These are phyloP conservation scores for Anguilla pacifica DNA, from an alignment of 2,797 vertebrate species.

Conservation along the genomic window DNA sequence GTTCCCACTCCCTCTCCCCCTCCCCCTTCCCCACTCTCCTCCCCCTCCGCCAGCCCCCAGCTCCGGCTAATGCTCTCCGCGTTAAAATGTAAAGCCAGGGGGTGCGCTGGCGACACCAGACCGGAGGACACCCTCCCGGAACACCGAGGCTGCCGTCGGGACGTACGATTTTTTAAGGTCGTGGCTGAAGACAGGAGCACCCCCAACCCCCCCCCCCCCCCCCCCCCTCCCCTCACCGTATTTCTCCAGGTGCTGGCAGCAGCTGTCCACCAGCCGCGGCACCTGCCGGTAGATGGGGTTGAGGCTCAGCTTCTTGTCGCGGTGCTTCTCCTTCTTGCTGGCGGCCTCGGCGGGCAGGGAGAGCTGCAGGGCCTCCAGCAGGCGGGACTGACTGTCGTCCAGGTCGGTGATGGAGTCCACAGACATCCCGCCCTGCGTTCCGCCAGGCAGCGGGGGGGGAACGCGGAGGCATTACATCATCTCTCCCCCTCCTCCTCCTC, in stretches of 20 bases:
- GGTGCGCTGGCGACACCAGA: background rate
- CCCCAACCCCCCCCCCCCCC: too few species aligned
- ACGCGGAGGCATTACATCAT: constrained; percentile 16
- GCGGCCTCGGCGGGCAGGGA: constrained; percentile 87
- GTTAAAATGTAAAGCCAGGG: too few species aligned
- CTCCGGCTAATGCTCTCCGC: too few species aligned
- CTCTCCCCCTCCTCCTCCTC: background rate
- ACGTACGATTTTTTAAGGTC: too few species aligned
- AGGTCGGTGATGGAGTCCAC: constrained; percentile 96
- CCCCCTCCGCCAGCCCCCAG: too few species aligned
- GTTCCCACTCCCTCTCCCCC: too few species aligned
- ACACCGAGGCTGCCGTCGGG: background rate
- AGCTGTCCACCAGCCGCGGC: constrained; percentile 90
- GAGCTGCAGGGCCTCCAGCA: constrained; percentile 93
- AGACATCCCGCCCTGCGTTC: constrained; percentile 88
- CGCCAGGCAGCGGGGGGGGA: constrained; percentile 17
- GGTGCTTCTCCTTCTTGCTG: constrained; percentile 90
- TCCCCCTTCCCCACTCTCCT: too few species aligned
- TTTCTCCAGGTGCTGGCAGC: constrained; percentile 93
- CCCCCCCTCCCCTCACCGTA: constrained; percentile 73
- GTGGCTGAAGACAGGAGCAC: background rate
- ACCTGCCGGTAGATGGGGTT: constrained; percentile 95
- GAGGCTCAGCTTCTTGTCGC: constrained; percentile 91
- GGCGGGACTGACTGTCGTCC: constrained; percentile 91
- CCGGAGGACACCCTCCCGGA: background rate